Conservation (phyloP, 2,888 invertebrate species). For the Metallyticus violacea region DNA sequence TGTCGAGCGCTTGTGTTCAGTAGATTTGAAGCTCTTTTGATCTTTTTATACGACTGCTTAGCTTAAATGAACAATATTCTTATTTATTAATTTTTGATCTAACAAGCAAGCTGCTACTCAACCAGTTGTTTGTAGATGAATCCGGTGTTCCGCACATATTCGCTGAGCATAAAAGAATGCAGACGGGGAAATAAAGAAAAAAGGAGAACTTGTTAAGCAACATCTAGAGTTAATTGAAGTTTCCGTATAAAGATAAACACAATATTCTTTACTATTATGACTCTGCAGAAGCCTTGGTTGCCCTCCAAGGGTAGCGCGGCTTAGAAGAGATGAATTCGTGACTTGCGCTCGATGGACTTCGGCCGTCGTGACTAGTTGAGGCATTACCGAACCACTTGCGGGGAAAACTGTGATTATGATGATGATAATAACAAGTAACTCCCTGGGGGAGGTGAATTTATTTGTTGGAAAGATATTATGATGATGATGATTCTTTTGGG, state of each 20-base stretch:
- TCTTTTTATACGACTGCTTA: no score
- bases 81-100: no score
- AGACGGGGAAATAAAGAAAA: neutral
- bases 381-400: neutral
- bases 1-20: no score
- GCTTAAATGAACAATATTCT: no score
- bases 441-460: neutral
- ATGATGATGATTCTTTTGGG: neutral
- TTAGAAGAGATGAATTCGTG: slow-evolving; percentile 19
- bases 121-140: neutral
- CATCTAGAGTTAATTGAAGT: slow-evolving; percentile 29
- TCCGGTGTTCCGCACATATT: neutral
- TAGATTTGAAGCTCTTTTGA: no score
- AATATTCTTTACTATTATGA: neutral
- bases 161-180: neutral
- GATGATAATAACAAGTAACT: neutral
- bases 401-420: neutral
- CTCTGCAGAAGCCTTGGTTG: neutral
- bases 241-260: slow-evolving; percentile 27
- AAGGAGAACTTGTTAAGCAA: slow-evolving; percentile 7
- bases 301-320: neutral
- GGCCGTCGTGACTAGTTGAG: slow-evolving; percentile 6
- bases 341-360: slow-evolving; percentile 9
- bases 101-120: neutral
- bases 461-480: neutral